A percentile compares a stretch with the other conserved stretches of the same genome.
Conservation (phyloP, 2,113 vertebrate genomes). For the Poicephalus meyeri region DNA sequence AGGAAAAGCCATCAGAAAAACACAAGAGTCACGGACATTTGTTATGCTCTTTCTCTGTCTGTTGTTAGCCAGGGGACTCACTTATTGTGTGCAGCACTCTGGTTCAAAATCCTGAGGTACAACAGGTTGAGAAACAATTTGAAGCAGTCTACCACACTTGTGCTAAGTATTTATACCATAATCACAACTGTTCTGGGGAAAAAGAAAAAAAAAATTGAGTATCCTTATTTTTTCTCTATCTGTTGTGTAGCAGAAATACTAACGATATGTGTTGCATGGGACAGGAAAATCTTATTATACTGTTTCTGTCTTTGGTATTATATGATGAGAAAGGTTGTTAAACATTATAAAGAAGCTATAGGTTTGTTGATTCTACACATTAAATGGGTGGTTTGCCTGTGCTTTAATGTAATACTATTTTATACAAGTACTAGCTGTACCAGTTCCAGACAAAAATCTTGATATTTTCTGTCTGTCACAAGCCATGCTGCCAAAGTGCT, state of each 20-base stretch:
- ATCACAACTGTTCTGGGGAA: not conserved
- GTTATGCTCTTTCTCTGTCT: not conserved
- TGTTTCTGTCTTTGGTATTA: not conserved
- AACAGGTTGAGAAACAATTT: not conserved
- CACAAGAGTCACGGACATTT: not conserved
- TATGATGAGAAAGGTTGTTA: not conserved
- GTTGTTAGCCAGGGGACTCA: not conserved
- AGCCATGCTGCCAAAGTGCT: not conserved
- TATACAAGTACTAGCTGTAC: not conserved
- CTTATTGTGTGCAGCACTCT: not conserved
- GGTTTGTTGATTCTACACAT: not conserved
- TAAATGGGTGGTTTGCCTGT: not conserved
- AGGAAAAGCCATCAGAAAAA: not conserved
- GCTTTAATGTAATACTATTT: not conserved
- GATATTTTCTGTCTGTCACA: not conserved
- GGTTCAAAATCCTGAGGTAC: not conserved
- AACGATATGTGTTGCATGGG: not conserved
- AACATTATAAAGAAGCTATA: not conserved
- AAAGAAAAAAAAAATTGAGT: not conserved
- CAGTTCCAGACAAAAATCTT: slow-evolving; percentile 16
- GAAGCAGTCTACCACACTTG: not conserved
- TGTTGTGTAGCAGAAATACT: not conserved
- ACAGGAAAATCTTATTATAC: not conserved
- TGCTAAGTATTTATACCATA: not conserved
- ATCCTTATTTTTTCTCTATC: not conserved